Conservation (phyloP, 2,888 invertebrate genomes). For the Parnassius orleans region DNA sequence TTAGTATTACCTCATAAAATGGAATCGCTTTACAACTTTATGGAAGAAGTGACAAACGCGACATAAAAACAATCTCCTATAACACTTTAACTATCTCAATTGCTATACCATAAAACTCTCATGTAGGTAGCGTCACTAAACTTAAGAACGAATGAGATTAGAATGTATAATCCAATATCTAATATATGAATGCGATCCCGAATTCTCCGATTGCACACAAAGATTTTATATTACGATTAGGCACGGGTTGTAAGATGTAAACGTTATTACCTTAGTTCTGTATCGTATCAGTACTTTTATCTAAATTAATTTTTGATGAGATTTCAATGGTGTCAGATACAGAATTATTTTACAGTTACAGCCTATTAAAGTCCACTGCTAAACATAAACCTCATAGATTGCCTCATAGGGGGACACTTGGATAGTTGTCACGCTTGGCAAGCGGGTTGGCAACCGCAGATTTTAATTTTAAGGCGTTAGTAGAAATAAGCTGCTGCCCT, state of each 20-base stretch:
- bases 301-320: too few relatives aligned
- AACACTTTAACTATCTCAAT: constrained; percentile 36
- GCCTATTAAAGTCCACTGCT: too few relatives aligned
- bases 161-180: constrained; percentile 39
- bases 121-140: constrained; percentile 33
- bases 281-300: too few relatives aligned
- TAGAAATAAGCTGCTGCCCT: too few relatives aligned
- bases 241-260: constrained; percentile 3
- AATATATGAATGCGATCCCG: constrained; percentile 42
- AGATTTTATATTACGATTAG: constrained; percentile 51
- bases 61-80: constrained; percentile 28
- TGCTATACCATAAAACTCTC: constrained; percentile 34
- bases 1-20: constrained; percentile 18
- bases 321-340: too few relatives aligned
- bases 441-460: too few relatives aligned
- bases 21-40: constrained; percentile 21
- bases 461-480: too few relatives aligned
- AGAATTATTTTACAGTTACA: too few relatives aligned
- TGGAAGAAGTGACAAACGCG: constrained; percentile 33
- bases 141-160: constrained; percentile 25
- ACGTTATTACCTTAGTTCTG: neutral
- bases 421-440: too few relatives aligned
- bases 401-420: too few relatives aligned
- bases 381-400: too few relatives aligned
- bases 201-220: constrained; percentile 41